Conservation (phyloP, 1,140 invertebrate genomes). For the Drosophila baimaii region DNA sequence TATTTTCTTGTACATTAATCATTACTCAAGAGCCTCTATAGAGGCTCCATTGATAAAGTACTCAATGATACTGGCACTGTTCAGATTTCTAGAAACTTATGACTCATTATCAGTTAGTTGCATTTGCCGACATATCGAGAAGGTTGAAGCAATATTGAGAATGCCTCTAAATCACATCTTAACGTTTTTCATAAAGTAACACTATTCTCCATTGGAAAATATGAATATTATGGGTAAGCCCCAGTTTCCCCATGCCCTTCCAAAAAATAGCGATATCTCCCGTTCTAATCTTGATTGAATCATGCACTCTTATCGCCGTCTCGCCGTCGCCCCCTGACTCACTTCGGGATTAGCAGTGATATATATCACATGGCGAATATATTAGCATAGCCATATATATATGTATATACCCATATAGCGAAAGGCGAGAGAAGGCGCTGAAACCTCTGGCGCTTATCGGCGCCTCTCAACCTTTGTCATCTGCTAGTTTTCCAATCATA, state of each 20-base stretch:
- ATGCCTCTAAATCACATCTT: too few species aligned
- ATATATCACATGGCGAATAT: constrained; percentile 13
- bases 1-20: too few species aligned
- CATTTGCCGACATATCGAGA: neutral
- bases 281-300: constrained; percentile 32
- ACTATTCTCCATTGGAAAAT: neutral
- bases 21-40: too few species aligned
- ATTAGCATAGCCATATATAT: constrained; percentile 19
- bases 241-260: neutral
- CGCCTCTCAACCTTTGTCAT: constrained; percentile 25
- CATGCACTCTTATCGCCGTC: constrained; percentile 31
- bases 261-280: neutral
- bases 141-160: neutral
- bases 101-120: neutral
- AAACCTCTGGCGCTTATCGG: constrained; percentile 5
- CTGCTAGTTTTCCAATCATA: constrained; percentile 5
- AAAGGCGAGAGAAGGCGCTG: neutral
- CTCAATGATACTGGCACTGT: neutral
- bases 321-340: constrained; percentile 10
- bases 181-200: neutral
- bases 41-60: neutral
- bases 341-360: constrained; percentile 27
- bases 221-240: neutral
- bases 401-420: neutral
- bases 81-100: neutral